Base-by-base conservation (phyloP, 2,113 vertebrate genomes). In the Nettapus auritus region DNA sequence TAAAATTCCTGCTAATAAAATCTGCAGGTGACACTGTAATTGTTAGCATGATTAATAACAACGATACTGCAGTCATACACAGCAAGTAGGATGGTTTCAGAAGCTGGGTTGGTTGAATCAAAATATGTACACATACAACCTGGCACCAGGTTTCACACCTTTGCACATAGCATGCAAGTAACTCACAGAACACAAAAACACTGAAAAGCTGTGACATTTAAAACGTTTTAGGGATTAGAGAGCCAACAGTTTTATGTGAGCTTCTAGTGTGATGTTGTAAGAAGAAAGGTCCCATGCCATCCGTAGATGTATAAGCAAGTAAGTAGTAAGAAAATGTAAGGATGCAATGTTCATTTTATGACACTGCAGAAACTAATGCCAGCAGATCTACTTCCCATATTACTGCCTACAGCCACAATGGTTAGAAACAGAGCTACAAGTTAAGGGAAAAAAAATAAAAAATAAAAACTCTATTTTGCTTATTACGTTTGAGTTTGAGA, bases 1-100 rank as follows among this genome's bases (percentile, higher is more conserved):
- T 79, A 94, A 96, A 94, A 92, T 42, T 50, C 70, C 62, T 28
- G 73, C 78, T 89, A 94, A 91, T 89, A 94, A 91, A 88, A 93
- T 89, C 62, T 89, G 56, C 76, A 82, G 85, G 63, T 86, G 88
- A 88, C 46, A 70, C 55, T 62, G 67, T 93, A 92, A 95, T 82
- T 93, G 93, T 85, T 90, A 82, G 40, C n/a, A 59, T 88, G 59
- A 89, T 93, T 86, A 93, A 92, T 69, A 92, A 62, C 0, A 1
- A 66, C 55, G 82, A 59, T 62, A 76, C 33, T 15, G 66, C 56
- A 89, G 66, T 42, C 83, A 64, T 4, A 71, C 31, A 69, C 76
- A 90, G 74, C 20, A 11, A 78, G 36, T 48, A 42, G 36, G 31
- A 70, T 59, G 34, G 34, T 62, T 29, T 59, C 80, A 71, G 63